Evolutionary conservation across 1,140 invertebrate species (phyloP).

Genomic region (Apolygus lucorum): DNA sequence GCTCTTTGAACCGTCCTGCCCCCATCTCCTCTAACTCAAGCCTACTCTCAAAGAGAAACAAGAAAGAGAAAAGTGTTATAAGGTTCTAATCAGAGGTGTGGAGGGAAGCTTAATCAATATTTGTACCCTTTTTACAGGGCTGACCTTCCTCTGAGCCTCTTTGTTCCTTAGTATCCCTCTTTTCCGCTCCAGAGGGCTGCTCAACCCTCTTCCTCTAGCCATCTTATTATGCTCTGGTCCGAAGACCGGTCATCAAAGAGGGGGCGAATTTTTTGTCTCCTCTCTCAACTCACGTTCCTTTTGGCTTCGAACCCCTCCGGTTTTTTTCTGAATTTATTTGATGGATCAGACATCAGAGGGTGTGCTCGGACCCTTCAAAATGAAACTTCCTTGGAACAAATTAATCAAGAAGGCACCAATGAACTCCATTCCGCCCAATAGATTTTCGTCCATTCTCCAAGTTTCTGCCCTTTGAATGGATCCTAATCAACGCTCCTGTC

Average conservation of each 20-base stretch:
- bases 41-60: too few relatives aligned
- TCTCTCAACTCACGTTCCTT: neutral
- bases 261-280: neutral
- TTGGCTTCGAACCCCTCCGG: neutral
- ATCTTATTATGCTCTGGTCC: neutral
- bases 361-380: neutral
- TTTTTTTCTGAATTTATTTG: neutral
- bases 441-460: neutral
- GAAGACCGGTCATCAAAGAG: neutral
- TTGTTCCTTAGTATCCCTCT: neutral
- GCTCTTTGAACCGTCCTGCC: neutral
- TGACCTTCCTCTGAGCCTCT: neutral
- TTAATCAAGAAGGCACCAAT: neutral
- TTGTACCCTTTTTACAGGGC: neutral
- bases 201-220: neutral
- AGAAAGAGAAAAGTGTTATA: neutral
- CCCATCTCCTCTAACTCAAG: too few relatives aligned
- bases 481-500: neutral
- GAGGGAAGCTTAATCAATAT: neutral
- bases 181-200: neutral
- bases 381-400: neutral
- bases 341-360: neutral
- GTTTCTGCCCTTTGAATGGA: neutral
- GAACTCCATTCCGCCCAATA: neutral
- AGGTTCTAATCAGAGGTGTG: neutral